Base-by-base conservation (phyloP, 1,140 invertebrate species). In the Drosophila erecta region DNA sequence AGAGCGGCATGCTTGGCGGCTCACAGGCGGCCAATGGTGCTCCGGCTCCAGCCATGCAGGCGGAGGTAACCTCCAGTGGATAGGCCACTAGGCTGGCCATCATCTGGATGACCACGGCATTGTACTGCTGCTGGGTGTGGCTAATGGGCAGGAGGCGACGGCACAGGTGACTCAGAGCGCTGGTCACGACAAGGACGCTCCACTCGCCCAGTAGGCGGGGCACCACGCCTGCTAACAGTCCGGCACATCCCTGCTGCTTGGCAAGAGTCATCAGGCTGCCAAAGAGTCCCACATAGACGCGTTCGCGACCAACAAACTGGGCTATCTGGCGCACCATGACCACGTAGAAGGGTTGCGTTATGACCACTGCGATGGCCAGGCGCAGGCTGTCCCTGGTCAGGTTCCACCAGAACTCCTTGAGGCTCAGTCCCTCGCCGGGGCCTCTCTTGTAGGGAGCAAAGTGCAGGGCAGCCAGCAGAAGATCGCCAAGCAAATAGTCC, bases 311-410 rank as follows among this genome's bases (percentile, higher is more conserved):
- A 2, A 86, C 70, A 2, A 87, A 87, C 43, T 81, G 74, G 2
- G 78, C 81, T 43, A 87, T 71, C 40, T 86, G 81, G 10, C 81
- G 81, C 24, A 81, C 65, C 43, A 76, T 53, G 2, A 86, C 30
- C 2, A 86, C 74, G 8, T 81, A 64, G 2, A 86, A 79, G 1
- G 81, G 81, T 37, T 86, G 84, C 3, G 81, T 54, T 0, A 86
- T n/a, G 0, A 30, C 30, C 41, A 81, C 15, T 1, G 62, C 71
- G 0, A 75, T 78, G 35, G 35, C 24, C 20, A 87, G 12, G 0
- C 80, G 47, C 1, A 87, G 3, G 12, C 22, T 37, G 17, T 81
- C 47, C 1, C 50, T 24, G 0, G 71, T 0, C 5, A 87, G 15
- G 17, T 79, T 79, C 64, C 64, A 65, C 0, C 30, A 1, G 12